Percentiles rank a stretch among this genome's conserved stretches.
phyloP scores from a whole-genome alignment of 2,113 vertebrate genomes.

The Archocentrus centrarchus region DNA sequence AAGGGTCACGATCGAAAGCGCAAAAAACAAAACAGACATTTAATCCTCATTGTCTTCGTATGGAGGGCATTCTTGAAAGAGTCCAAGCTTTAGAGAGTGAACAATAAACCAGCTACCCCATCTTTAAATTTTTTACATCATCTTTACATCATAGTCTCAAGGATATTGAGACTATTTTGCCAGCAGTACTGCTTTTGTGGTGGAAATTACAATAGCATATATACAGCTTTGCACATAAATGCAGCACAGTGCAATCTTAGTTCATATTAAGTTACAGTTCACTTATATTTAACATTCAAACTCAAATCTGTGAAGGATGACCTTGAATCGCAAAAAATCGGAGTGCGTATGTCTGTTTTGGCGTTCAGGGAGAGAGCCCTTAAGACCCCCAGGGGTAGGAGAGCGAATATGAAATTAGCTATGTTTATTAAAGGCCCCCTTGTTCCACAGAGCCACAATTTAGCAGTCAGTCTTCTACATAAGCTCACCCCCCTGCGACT shows the following conservation, averaged over 20 bases:
- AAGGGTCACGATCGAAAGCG: slow-evolving; percentile 42
- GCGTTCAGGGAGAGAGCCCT: slow-evolving; percentile 7
- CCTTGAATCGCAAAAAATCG: slow-evolving; percentile 17
- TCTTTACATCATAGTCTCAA: not conserved
- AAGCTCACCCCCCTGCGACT: not conserved
- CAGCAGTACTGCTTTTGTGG: not conserved
- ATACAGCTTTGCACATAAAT: slow-evolving; percentile 7
- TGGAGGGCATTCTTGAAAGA: not conserved
- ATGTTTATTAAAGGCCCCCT: slow-evolving; percentile 38
- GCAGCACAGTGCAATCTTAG: not conserved
- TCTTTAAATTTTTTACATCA: not conserved
- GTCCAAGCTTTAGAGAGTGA: not conserved
- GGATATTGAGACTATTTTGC: not conserved
- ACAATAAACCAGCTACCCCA: not conserved
- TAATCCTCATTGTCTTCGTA: slow-evolving; percentile 10
- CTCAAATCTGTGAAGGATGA: slow-evolving; percentile 45
- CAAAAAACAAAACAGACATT: not conserved
- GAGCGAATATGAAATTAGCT: slow-evolving; percentile 58
- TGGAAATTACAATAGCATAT: slow-evolving; percentile 15
- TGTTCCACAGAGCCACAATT: slow-evolving; percentile 26
- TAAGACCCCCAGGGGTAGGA: slow-evolving; percentile 10
- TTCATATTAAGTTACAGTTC: slow-evolving; percentile 41
- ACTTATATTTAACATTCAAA: slow-evolving; percentile 20
- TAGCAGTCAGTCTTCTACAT: slow-evolving; percentile 4
- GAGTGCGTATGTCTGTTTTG: not conserved